phyloP scores from a whole-genome alignment of 2,797 vertebrate species.

The Hipposideros larvatus region DNA sequence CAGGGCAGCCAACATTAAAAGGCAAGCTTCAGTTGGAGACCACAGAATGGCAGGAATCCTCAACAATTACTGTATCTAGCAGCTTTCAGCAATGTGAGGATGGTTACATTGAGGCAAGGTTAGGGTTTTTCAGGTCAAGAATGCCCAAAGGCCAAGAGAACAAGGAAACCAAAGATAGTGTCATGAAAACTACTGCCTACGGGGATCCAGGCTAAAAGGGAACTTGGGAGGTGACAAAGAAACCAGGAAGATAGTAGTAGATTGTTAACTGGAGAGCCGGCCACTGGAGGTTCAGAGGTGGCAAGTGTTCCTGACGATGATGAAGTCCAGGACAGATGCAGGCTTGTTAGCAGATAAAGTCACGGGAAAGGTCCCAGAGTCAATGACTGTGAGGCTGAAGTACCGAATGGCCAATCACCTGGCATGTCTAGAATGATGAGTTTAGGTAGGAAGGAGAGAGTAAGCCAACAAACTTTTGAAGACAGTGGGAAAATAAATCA shows the following conservation, averaged over 20 bases:
- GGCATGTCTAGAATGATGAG: background rate
- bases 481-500: conserved; percentile 8
- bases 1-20: background rate
- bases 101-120: background rate
- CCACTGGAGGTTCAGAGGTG: background rate
- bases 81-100: background rate
- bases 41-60: background rate
- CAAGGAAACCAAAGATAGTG: background rate
- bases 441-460: background rate
- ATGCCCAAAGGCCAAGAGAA: background rate
- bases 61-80: background rate
- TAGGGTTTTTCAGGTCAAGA: background rate
- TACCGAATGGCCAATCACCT: background rate
- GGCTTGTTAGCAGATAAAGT: background rate
- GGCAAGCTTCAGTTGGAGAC: background rate
- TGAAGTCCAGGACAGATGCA: background rate
- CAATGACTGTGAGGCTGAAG: background rate
- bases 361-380: background rate
- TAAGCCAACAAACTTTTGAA: background rate
- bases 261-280: background rate
- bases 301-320: background rate
- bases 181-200: background rate
- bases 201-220: background rate
- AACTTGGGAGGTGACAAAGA: background rate
- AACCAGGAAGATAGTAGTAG: background rate